phyloP scores from a whole-genome alignment of 2,888 invertebrate genomes.

The Anodontia alba region DNA sequence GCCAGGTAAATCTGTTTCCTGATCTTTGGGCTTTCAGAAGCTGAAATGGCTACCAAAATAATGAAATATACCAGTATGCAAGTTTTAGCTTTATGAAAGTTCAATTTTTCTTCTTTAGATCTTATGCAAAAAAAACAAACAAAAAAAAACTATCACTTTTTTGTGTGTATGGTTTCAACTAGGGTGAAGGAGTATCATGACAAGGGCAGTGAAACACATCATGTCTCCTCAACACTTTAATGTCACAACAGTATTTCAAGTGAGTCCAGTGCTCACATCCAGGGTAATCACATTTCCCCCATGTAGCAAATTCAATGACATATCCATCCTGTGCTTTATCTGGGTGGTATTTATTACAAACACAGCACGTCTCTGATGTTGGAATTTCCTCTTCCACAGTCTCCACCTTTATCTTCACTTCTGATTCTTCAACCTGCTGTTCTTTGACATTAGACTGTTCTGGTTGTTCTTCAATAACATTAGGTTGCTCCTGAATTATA shows the following conservation, averaged over 20 bases:
- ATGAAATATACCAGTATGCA: no score
- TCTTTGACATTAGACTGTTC: constrained; percentile 11
- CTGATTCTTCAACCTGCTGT: not conserved
- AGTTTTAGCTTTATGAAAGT: no score
- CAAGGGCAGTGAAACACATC: constrained; percentile 60
- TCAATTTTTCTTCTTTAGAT: no score
- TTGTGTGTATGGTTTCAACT: no score
- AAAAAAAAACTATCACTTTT: no score
- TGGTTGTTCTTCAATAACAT: constrained; percentile 24
- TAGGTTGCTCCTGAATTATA: constrained; percentile 33
- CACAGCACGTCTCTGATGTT: constrained; percentile 55
- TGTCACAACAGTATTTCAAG: constrained; percentile 58
- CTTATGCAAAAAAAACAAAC: no score
- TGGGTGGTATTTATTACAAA: constrained; percentile 60
- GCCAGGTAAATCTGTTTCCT: no score
- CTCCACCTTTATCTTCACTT: constrained; percentile 15
- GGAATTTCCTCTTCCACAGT: constrained; percentile 58
- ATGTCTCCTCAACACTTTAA: constrained; percentile 58
- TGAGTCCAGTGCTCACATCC: constrained; percentile 60
- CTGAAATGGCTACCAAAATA: no score
- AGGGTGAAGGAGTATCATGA: constrained; percentile 33
- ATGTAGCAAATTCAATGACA: constrained; percentile 61
- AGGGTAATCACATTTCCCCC: constrained; percentile 62
- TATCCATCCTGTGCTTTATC: constrained; percentile 51
- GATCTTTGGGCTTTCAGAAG: no score